Percentiles rank a stretch among this genome's conserved stretches.
Evolutionary conservation across 2,888 invertebrate species (phyloP).

Genomic region (Macrophya alboannulata): DNA sequence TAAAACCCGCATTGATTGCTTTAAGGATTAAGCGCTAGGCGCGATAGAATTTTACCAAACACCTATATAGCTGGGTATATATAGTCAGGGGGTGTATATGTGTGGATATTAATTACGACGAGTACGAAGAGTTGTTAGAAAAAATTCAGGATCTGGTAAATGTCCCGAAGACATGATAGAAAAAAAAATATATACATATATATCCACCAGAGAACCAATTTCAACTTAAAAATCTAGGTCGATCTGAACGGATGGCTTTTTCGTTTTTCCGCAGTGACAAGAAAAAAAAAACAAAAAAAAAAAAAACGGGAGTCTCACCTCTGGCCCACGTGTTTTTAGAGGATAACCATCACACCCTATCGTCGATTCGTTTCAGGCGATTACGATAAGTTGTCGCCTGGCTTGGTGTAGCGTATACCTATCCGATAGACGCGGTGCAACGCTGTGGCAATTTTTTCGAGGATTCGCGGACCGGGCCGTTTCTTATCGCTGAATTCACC

Average conservation of each 20-base stretch:
- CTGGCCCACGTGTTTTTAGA: background rate
- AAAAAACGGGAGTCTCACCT: background rate
- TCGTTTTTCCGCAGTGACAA: background rate
- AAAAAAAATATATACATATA: background rate
- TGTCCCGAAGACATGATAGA: background rate
- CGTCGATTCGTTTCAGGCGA: background rate
- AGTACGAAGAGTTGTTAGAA: no score
- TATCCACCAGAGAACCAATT: no score
- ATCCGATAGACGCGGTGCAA: background rate
- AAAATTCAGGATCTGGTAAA: background rate
- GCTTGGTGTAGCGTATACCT: background rate
- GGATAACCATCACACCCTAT: slow-evolving; percentile 25
- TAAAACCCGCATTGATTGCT: slow-evolving; percentile 27
- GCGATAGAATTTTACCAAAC: background rate
- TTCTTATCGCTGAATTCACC: background rate
- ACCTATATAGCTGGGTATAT: no score
- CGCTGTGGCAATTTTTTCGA: background rate
- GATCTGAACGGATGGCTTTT: background rate
- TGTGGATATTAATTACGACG: no score
- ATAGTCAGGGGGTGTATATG: no score
- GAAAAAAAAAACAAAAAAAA: background rate
- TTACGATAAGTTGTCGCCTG: background rate
- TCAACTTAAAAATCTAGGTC: background rate
- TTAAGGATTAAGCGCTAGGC: background rate
- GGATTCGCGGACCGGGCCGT: background rate